Evolutionary conservation across 2,888 invertebrate genomes (phyloP).

Genomic region (Melanophora roralis): DNA sequence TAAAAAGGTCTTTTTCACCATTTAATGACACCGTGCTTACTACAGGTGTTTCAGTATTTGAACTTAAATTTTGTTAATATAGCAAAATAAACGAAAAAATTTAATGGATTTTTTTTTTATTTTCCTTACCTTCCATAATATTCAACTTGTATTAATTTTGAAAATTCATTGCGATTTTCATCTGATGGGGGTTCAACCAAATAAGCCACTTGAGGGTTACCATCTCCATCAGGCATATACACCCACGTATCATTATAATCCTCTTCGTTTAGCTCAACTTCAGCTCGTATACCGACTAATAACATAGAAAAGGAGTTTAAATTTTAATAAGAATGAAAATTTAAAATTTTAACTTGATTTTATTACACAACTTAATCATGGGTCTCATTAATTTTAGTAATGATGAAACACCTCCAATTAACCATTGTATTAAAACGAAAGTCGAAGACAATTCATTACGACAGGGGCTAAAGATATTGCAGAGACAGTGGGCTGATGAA

Average conservation of each 20-base stretch:
- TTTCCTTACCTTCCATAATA: constrained; percentile 70
- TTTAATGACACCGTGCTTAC: constrained; percentile 69
- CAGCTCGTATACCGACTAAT: constrained; percentile 71
- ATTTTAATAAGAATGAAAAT: background rate
- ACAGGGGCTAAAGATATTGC: constrained; percentile 73
- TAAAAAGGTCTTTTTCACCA: constrained; percentile 53
- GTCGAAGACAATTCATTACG: constrained; percentile 72
- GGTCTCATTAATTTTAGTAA: constrained; percentile 70
- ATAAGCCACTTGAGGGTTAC: constrained; percentile 74
- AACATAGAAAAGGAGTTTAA: background rate
- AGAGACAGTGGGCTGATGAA: constrained; percentile 69
- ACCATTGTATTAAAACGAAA: constrained; percentile 71
- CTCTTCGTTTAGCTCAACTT: constrained; percentile 72
- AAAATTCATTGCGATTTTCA: constrained; percentile 67
- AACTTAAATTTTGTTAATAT: constrained; percentile 57
- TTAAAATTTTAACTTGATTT: background rate
- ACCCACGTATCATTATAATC: constrained; percentile 77
- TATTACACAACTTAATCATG: constrained; percentile 69
- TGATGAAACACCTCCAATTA: constrained; percentile 71
- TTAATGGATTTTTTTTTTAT: background rate
- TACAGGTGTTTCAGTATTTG: constrained; percentile 64
- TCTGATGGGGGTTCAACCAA: constrained; percentile 73
- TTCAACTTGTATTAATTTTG: constrained; percentile 72
- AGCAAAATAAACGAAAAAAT: background rate
- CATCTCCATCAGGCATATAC: constrained; percentile 77